Percentiles rank a stretch among this genome's conserved stretches.
phyloP scores from a whole-genome alignment of 92 coral and sea anemone species.

The Epizoanthus rinbou region DNA sequence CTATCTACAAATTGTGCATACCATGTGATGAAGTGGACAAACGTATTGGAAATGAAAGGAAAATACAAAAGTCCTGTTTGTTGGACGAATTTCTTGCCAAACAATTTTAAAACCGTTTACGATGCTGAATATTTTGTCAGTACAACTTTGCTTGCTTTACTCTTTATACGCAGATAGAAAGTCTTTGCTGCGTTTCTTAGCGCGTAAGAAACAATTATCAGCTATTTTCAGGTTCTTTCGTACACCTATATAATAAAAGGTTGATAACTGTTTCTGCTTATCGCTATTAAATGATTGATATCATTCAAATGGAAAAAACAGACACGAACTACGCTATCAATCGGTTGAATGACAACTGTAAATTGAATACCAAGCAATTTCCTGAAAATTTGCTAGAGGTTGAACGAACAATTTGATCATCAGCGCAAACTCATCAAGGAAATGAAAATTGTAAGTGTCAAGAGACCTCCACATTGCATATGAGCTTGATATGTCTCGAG shows the following conservation, averaged over 20 bases:
- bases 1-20: too few relatives aligned
- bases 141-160: too few relatives aligned
- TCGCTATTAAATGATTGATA: background rate
- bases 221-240: too few relatives aligned
- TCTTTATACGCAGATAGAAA: too few relatives aligned
- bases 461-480: background rate
- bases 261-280: background rate
- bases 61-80: too few relatives aligned
- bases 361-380: constrained; percentile 2
- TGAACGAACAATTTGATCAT: background rate
- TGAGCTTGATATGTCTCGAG: constrained; percentile 2
- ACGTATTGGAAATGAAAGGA: too few relatives aligned
- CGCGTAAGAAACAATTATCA: too few relatives aligned
- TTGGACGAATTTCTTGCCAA: too few relatives aligned
- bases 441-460: background rate
- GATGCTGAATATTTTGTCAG: too few relatives aligned
- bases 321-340: background rate
- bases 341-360: background rate
- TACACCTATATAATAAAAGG: background rate
- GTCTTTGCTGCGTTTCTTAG: too few relatives aligned
- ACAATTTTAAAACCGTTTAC: too few relatives aligned
- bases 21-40: too few relatives aligned
- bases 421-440: background rate
- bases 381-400: background rate
- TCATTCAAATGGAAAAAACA: background rate